A percentile compares a stretch with the other conserved stretches of the same genome.
These are phyloP conservation scores for Chionoecetes opilio DNA, from an alignment of 1,140 invertebrate genomes.

Conservation along the genomic window DNA sequence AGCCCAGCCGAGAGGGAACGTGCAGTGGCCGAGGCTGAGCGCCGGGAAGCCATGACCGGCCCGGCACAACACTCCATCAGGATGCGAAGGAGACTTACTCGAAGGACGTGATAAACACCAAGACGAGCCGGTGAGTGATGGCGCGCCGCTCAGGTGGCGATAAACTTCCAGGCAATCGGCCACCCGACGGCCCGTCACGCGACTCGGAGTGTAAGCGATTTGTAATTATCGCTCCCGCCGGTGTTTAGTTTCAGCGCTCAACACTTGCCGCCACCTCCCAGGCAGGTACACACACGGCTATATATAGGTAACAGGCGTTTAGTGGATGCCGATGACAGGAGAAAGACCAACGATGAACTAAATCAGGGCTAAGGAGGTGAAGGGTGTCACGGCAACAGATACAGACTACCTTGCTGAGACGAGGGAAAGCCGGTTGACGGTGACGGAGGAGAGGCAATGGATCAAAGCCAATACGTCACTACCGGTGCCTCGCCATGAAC, in stretches of 20 bases:
- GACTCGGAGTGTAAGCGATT: not conserved
- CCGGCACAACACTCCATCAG: not conserved
- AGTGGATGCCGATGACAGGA: not conserved
- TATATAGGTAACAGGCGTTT: not conserved
- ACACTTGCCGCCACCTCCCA: not conserved
- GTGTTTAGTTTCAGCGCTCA: not conserved
- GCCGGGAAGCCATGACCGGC: not conserved
- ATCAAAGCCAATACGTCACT: not conserved
- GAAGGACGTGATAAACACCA: not conserved
- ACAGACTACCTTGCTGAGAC: not conserved
- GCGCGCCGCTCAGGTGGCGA: not conserved
- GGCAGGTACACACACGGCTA: not conserved
- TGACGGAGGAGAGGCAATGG: not conserved
- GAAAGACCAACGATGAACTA: not conserved
- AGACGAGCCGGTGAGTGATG: conserved; percentile 3
- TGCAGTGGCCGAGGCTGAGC: not conserved
- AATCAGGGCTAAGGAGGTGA: not conserved
- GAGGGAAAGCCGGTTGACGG: not conserved
- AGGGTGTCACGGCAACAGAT: not conserved
- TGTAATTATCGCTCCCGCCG: conserved; percentile 27
- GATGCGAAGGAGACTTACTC: not conserved
- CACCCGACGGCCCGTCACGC: conserved; percentile 10
- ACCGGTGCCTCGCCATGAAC: not conserved
- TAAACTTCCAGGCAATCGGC: conserved; percentile 19
- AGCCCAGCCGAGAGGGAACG: not conserved